Conservation (phyloP, 2,888 invertebrate species). For the Protophormia terraenovae region DNA sequence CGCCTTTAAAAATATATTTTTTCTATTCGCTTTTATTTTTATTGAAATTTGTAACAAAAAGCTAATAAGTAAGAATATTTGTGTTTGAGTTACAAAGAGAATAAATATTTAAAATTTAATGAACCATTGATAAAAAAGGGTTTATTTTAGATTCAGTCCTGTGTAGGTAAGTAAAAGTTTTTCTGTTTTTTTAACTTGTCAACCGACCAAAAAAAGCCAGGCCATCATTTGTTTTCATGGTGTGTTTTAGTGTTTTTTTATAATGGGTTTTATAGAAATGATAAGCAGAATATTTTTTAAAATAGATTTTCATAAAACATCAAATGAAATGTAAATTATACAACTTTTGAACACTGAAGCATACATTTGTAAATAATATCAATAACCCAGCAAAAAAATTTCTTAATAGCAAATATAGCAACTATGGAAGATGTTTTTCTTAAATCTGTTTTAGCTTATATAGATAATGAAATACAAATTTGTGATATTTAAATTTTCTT, state of each 20-base stretch:
- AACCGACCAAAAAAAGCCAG: not conserved
- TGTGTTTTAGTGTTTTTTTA: not conserved
- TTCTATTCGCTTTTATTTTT: not conserved
- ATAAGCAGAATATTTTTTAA: not conserved
- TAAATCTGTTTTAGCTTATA: too few species aligned
- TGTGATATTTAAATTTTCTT: too few species aligned
- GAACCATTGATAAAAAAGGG: constrained; percentile 20
- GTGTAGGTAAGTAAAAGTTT: not conserved
- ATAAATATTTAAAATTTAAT: constrained; percentile 40
- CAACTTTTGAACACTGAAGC: constrained; percentile 10
- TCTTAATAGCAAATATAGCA: too few species aligned
- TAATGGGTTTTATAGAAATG: not conserved
- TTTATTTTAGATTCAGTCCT: not conserved
- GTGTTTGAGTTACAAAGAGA: not conserved
- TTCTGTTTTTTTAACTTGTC: not conserved
- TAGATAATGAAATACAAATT: too few species aligned
- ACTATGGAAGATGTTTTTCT: too few species aligned
- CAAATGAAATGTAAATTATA: constrained; percentile 45
- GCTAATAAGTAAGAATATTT: not conserved
- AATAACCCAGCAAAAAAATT: not conserved
- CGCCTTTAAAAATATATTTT: too few species aligned
- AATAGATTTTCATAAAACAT: not conserved
- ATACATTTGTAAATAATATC: not conserved
- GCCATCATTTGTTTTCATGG: not conserved
- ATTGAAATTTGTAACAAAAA: not conserved